phyloP scores from a whole-genome alignment of 2,113 vertebrate species.

The Chaenocephalus aceratus region DNA sequence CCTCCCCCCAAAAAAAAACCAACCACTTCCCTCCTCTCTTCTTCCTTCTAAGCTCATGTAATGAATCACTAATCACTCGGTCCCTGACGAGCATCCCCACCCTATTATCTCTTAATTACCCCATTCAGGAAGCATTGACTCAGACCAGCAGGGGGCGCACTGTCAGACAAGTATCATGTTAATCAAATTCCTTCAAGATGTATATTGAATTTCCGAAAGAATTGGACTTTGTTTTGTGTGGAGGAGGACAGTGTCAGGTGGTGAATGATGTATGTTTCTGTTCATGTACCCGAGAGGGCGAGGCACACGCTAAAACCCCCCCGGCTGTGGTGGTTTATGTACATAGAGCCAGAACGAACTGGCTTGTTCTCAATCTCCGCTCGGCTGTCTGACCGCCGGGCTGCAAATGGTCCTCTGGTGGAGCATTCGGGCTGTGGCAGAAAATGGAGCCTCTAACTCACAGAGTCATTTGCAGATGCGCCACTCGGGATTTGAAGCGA shows the following conservation, averaged over 20 bases:
- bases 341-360: constrained; percentile 66
- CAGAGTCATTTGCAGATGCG: constrained; percentile 74
- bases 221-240: constrained; percentile 38
- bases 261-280: constrained; percentile 69
- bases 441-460: constrained; percentile 71
- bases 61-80: constrained; percentile 83
- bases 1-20: constrained; percentile 31
- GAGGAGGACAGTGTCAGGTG: constrained; percentile 31
- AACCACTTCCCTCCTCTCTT: constrained; percentile 58
- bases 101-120: constrained; percentile 85
- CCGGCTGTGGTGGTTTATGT: constrained; percentile 74
- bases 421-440: constrained; percentile 67
- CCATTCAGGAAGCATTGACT: constrained; percentile 53
- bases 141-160: constrained; percentile 72
- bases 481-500: constrained; percentile 77
- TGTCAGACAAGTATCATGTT: constrained; percentile 19
- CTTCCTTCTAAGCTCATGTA: constrained; percentile 82
- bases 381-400: constrained; percentile 61
- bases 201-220: constrained; percentile 20
- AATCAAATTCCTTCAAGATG: constrained; percentile 23
- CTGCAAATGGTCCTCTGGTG: constrained; percentile 81
- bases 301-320: constrained; percentile 52
- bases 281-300: constrained; percentile 57
- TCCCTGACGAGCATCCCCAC: constrained; percentile 78
- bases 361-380: constrained; percentile 76